Conservation (phyloP, 2,888 invertebrate genomes). For the Pseudeuparius sepicola region DNA sequence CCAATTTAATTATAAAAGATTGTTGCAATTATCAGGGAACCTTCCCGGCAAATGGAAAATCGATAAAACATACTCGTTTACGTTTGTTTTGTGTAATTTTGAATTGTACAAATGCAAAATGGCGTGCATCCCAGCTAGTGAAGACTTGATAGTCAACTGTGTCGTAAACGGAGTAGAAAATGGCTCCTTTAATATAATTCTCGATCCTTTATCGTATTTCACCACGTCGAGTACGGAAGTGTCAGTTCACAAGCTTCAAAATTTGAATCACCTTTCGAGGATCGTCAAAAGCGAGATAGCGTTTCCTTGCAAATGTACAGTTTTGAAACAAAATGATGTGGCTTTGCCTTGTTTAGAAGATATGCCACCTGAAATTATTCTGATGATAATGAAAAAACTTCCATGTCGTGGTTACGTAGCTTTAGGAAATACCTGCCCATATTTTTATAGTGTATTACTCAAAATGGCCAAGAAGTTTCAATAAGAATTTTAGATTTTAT, state of each 20-base stretch:
- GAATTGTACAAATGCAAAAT: slow-evolving; percentile 27
- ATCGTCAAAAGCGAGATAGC: slow-evolving; percentile 32
- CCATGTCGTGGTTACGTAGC: slow-evolving; percentile 11
- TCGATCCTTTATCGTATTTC: slow-evolving; percentile 33
- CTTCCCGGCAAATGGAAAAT: slow-evolving; percentile 26
- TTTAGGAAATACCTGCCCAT: slow-evolving; percentile 11
- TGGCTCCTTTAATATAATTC: slow-evolving; percentile 23
- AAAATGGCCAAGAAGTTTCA: slow-evolving; percentile 13
- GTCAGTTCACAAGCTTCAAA: slow-evolving; percentile 27
- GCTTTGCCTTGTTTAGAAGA: slow-evolving; percentile 18
- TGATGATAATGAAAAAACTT: slow-evolving; percentile 18
- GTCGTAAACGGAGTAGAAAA: slow-evolving; percentile 25
- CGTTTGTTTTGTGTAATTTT: slow-evolving; percentile 28
- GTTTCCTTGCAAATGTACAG: slow-evolving; percentile 29
- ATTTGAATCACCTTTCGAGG: slow-evolving; percentile 31
- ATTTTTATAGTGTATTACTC: slow-evolving; percentile 11
- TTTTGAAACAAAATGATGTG: slow-evolving; percentile 18
- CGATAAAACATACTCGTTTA: slow-evolving; percentile 25
- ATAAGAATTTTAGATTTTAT: too few species aligned
- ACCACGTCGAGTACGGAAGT: slow-evolving; percentile 21
- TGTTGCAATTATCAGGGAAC: slow-evolving; percentile 25
- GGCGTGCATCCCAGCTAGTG: slow-evolving; percentile 25
- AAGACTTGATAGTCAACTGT: slow-evolving; percentile 35
- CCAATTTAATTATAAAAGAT: slow-evolving; percentile 28
- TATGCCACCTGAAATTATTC: slow-evolving; percentile 22